Conservation (phyloP, 2,888 invertebrate species). For the Gnatocerus cornutus region DNA sequence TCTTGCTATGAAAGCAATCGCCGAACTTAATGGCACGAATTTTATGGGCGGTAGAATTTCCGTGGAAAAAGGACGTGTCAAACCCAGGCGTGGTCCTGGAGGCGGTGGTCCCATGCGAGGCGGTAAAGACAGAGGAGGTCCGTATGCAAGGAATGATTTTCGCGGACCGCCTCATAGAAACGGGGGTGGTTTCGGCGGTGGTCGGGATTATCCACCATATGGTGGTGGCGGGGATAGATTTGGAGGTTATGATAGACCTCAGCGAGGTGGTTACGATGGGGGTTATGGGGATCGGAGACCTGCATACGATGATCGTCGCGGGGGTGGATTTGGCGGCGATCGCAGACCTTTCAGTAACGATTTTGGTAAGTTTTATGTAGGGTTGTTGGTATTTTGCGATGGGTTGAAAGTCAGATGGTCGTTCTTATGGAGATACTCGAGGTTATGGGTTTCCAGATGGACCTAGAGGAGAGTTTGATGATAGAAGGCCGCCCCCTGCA, state of each 20-base stretch:
- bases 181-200: conserved; percentile 56
- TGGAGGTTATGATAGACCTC: conserved; percentile 55
- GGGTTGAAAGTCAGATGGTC: conserved; percentile 33
- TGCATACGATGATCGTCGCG: conserved; percentile 54
- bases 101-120: conserved; percentile 73
- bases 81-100: conserved; percentile 78
- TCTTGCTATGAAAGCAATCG: conserved; percentile 87
- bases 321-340: conserved; percentile 46
- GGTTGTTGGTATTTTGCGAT: background rate
- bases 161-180: conserved; percentile 55
- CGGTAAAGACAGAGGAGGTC: conserved; percentile 70
- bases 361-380: conserved; percentile 39
- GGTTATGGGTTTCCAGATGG: conserved; percentile 49
- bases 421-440: conserved; percentile 41
- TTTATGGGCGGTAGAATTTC: conserved; percentile 90
- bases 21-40: conserved; percentile 84
- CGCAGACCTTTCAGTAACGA: conserved; percentile 42
- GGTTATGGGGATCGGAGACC: conserved; percentile 49
- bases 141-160: conserved; percentile 61
- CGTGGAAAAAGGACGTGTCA: conserved; percentile 88
- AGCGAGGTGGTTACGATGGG: conserved; percentile 48
- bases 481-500: conserved; percentile 57
- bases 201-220: conserved; percentile 55
- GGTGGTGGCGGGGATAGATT: conserved; percentile 55
- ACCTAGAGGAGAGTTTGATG: conserved; percentile 59